Percentiles rank a stretch among this genome's conserved stretches.
phyloP scores from a whole-genome alignment of 2,113 vertebrate genomes.

The Aspidoscelis tigris region DNA sequence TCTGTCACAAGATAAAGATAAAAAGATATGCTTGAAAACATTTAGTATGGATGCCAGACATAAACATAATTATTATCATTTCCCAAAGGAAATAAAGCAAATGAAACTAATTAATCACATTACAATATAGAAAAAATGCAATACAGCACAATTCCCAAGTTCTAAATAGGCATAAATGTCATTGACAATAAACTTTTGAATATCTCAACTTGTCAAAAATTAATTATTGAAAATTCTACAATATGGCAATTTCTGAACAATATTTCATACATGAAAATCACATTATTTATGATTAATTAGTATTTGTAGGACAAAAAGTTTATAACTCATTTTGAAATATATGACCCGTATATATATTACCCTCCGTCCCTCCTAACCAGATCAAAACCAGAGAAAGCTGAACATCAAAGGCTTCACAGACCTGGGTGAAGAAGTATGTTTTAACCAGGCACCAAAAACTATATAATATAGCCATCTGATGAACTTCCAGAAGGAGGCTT shows the following conservation, averaged over 20 bases:
- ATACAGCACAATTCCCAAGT: background rate
- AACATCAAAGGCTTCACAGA: too few relatives aligned
- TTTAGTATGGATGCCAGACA: background rate
- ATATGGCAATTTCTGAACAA: background rate
- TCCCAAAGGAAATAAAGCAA: conserved; percentile 9
- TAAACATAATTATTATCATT: conserved; percentile 28
- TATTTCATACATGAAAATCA: background rate
- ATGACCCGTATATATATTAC: background rate
- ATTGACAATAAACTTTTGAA: conserved; percentile 2
- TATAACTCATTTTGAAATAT: background rate
- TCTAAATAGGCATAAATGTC: background rate
- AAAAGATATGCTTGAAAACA: background rate
- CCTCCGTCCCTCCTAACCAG: too few relatives aligned
- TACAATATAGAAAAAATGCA: background rate
- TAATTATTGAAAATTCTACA: conserved; percentile 11
- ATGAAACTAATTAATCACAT: conserved; percentile 4
- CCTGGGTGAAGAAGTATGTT: too few relatives aligned
- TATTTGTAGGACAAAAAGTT: background rate
- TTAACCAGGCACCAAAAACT: too few relatives aligned
- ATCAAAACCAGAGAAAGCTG: too few relatives aligned
- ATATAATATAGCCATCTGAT: too few relatives aligned
- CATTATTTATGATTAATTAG: conserved; percentile 5
- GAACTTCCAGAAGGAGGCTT: too few relatives aligned
- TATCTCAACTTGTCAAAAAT: background rate
- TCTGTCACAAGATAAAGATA: background rate